Base-by-base conservation (phyloP, 1,140 invertebrate species). In the Schlechtendalia chinensis region DNA sequence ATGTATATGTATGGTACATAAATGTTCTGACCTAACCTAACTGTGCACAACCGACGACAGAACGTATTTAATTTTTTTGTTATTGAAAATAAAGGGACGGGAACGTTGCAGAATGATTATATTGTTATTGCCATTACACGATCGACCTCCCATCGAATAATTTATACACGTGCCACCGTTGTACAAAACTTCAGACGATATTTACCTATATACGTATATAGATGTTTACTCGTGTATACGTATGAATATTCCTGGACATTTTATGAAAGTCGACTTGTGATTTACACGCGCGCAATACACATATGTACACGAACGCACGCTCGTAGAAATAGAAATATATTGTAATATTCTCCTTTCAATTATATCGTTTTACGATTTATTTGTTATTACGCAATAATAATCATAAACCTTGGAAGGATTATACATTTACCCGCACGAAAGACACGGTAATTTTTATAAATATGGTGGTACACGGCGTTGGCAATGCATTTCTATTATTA, bases 351-450 rank as follows among this genome's bases (percentile, higher is more conserved):
- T 29, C 39, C 53, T 29, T 24, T 58, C 6, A 47, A 39, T 56
- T 75, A 59, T 75, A 59, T 58, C 27, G 54, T 74, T 74, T 75
- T 75, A 75, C 32, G 32, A 3, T 3, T 39, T 58, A 75, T 75
- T 75, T 58, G 56, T 75, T 24, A 53, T 75, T 75, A 39, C 22
- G 72, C 72, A 72, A 72, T 53, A 53, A 54, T 6, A 50, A 50
- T 12, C 14, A 12, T 50, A 22, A 53, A 72, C 69, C 69, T 72
- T 72, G 45, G 24, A 10, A 54, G 17, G 65, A 10, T 39, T 65
- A 45, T 45, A 53, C 10, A 19, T 54, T 6, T 56, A 32, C 29
- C 29, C 54, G 54, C 53, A n/a, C 24, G 19, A n/a, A 8, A 8
- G 8, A 74, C 27, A 27, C 39, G 12, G 47, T 69, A 69, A 69